Evolutionary conservation across 2,113 vertebrate genomes (phyloP), one percentile per base, ranked within the genome.

Genomic region (Nyctibius bracteatus): DNA sequence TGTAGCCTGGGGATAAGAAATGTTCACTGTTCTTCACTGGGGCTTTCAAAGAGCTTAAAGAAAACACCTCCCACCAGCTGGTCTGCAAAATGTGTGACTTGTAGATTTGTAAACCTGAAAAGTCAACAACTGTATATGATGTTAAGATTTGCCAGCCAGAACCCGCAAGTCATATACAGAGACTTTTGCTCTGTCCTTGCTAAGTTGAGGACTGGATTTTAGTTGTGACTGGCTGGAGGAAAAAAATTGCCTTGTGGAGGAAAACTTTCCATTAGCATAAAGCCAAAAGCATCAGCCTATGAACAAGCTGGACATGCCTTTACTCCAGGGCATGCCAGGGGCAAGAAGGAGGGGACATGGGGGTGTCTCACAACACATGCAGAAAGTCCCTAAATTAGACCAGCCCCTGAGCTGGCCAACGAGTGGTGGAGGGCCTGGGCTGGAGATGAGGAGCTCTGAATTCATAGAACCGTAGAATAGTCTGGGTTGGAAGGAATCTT

Each of bases 21-120:
- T 43, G 19, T 55, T 95, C 90, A 59, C 85, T 93, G 94, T 96
- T 94, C 86, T 92, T 94, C 90, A 81, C 61, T 71, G 52, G 39
- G 57, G 57, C 68, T 96, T 94, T 97, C 90, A 97, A 95, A 94
- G 86, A 92, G 80, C 80, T 83, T 94, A 94, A 94, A 95, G 90
- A 96, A 96, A 97, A 93, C 78, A 94, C 82, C 90, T 96, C 86
- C 88, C 86, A 94, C 90, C 92, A 90, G 86, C 92, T 96, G 92
- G 86, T 79, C 80, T 84, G 63, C 90, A 63, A 88, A 96, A 79
- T 92, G 80, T 88, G 86, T 71, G 93, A 93, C 90, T 96, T 94
- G 88, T 92, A 95, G 92, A 81, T 96, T 63, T 88, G 88, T 84
- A 95, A 96, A 92, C 67, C 44, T 86, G 88, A 72, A 96, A 95